phyloP scores from a whole-genome alignment of 2,888 invertebrate genomes.

The Ethmia dodecea region DNA sequence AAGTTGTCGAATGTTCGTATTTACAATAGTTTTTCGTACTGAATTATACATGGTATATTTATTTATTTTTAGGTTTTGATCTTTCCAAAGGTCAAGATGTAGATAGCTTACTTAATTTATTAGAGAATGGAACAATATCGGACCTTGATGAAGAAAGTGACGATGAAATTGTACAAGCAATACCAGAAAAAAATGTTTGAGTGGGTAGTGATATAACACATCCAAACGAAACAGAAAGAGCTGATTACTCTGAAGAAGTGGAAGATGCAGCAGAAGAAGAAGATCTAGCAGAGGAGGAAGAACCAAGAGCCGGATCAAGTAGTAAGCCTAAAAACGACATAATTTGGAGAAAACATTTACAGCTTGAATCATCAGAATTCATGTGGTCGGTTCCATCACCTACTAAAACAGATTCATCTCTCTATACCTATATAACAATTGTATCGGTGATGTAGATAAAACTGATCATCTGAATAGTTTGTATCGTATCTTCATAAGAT shows the following conservation, averaged over 20 bases:
- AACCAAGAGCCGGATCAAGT: background rate
- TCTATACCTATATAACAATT: background rate
- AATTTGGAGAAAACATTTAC: constrained; percentile 5
- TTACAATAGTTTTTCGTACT: background rate
- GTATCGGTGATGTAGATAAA: background rate
- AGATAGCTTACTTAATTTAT: background rate
- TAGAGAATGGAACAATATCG: constrained; percentile 4
- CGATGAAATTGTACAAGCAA: constrained; percentile 4
- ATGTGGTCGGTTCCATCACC: constrained; percentile 1
- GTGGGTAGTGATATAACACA: background rate
- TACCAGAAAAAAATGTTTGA: background rate
- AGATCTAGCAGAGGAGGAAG: constrained; percentile 1
- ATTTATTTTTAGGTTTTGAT: background rate
- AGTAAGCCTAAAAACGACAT: background rate
- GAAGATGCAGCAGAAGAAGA: background rate
- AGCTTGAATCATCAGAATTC: constrained; percentile 4
- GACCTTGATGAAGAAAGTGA: constrained; percentile 8
- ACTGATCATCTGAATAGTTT: background rate
- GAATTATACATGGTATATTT: background rate
- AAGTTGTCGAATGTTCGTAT: background rate
- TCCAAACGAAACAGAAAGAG: background rate
- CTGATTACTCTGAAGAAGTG: background rate
- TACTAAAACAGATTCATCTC: constrained; percentile 3
- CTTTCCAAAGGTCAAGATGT: constrained; percentile 2
- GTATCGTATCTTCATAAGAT: background rate